phyloP scores from a whole-genome alignment of 1,140 invertebrate genomes.

The Chymomyza costata region DNA sequence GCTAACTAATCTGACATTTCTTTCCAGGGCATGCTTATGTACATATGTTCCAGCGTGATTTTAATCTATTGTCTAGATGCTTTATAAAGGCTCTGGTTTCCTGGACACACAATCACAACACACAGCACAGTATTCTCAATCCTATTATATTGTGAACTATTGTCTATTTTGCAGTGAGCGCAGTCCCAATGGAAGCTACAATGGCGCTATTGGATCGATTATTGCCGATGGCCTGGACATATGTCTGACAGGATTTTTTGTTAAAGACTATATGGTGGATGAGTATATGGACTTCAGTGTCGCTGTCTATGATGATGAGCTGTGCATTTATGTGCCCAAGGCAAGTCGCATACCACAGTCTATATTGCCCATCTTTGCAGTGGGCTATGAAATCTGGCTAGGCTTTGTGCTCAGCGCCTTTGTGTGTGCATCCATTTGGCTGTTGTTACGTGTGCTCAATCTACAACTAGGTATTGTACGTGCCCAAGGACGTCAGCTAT shows the following conservation, averaged over 20 bases:
- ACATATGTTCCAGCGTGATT: too few relatives aligned
- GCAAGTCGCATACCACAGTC: conserved; percentile 72
- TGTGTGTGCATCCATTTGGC: conserved; percentile 49
- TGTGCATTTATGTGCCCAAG: conserved; percentile 75
- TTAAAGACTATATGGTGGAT: conserved; percentile 74
- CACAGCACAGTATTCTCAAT: too few relatives aligned
- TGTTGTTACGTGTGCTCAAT: conserved; percentile 37
- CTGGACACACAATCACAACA: too few relatives aligned
- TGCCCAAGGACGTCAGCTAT: conserved; percentile 1
- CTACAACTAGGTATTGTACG: conserved; percentile 39
- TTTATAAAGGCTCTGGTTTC: too few relatives aligned
- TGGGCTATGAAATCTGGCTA: conserved; percentile 70
- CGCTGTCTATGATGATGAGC: conserved; percentile 68
- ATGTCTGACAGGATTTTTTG: conserved; percentile 74
- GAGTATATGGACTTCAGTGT: conserved; percentile 67
- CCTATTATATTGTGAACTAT: too few relatives aligned
- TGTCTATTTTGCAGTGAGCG: conserved; percentile 37
- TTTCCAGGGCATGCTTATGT: conserved; percentile 14
- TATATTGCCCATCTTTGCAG: conserved; percentile 69
- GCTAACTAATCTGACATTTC: too few relatives aligned
- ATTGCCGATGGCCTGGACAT: conserved; percentile 63
- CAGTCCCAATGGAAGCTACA: conserved; percentile 61
- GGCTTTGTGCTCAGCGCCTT: conserved; percentile 53
- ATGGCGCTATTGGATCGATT: conserved; percentile 71
- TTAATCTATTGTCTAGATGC: too few relatives aligned